These are phyloP conservation scores for Drosophila athabasca DNA, from an alignment of 1,140 invertebrate species.

Conservation along the genomic window DNA sequence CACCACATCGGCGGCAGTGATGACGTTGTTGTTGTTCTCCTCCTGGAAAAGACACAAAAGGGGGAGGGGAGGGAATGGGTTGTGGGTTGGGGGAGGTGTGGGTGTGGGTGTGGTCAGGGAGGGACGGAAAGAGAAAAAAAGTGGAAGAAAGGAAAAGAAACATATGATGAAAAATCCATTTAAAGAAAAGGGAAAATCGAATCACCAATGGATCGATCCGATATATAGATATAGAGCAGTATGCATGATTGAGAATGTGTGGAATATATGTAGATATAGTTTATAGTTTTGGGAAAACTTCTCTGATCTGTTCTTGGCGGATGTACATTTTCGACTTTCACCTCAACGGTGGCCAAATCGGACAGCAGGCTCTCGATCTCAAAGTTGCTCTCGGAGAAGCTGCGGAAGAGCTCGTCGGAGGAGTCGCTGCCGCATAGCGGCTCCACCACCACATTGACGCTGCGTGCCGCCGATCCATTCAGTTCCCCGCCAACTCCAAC, in stretches of 20 bases:
- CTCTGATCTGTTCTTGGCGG: constrained; percentile 60
- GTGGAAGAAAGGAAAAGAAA: constrained; percentile 20
- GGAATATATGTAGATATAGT: not conserved
- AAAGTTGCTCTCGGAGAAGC: constrained; percentile 83
- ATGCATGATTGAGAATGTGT: constrained; percentile 10
- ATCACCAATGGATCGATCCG: constrained; percentile 2
- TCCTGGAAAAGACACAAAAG: constrained; percentile 66
- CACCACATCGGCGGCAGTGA: constrained; percentile 39
- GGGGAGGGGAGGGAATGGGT: constrained; percentile 11
- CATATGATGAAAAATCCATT: constrained; percentile 49
- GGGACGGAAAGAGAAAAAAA: not conserved
- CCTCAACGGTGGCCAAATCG: constrained; percentile 84
- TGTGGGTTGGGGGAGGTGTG: not conserved
- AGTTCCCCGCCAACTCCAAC: constrained; percentile 49
- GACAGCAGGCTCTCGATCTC: constrained; percentile 85
- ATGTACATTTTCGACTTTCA: constrained; percentile 84
- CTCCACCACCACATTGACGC: constrained; percentile 79
- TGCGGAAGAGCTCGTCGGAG: constrained; percentile 82
- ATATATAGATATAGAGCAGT: constrained; percentile 7
- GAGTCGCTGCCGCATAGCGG: constrained; percentile 79
- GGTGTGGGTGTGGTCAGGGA: not conserved
- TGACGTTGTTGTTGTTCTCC: constrained; percentile 79
- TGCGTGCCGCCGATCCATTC: constrained; percentile 62
- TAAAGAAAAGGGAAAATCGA: constrained; percentile 34
- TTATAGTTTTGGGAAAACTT: constrained; percentile 36